phyloP scores from a whole-genome alignment of 2,113 vertebrate species.

The Aptenodytes forsteri region DNA sequence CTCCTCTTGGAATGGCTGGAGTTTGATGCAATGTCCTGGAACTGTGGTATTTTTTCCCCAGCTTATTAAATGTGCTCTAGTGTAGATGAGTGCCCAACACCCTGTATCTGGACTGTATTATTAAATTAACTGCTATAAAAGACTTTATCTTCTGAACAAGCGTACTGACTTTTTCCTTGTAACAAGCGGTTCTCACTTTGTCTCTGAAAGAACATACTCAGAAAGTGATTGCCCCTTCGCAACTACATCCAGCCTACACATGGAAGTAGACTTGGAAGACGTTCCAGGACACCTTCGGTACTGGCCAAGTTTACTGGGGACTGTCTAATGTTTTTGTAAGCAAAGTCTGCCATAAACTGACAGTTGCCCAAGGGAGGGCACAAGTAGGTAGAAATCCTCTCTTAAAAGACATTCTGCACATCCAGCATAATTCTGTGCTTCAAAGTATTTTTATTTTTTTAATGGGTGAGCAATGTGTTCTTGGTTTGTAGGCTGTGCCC shows the following conservation, averaged over 20 bases:
- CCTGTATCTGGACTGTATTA: constrained; percentile 68
- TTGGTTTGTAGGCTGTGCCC: constrained; percentile 50
- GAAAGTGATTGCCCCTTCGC: neutral
- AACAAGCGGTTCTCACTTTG: neutral
- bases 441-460: constrained; percentile 64
- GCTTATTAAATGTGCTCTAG: constrained; percentile 55
- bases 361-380: constrained; percentile 14
- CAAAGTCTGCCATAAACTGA: constrained; percentile 25
- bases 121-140: constrained; percentile 75
- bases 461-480: constrained; percentile 31
- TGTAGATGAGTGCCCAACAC: constrained; percentile 52
- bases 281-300: neutral
- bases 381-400: constrained; percentile 5
- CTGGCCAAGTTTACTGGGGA: neutral
- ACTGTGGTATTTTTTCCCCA: constrained; percentile 46
- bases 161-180: constrained; percentile 56
- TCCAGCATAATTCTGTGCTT: constrained; percentile 43
- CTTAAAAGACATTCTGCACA: constrained; percentile 30
- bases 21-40: constrained; percentile 39
- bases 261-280: constrained; percentile 14
- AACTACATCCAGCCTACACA: neutral
- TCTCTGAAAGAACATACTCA: neutral
- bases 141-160: constrained; percentile 64
- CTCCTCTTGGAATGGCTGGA: constrained; percentile 30
- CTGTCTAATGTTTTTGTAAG: constrained; percentile 20